Evolutionary conservation across 1,140 invertebrate genomes (phyloP).

Genomic region (Drosophila paulistorum): DNA sequence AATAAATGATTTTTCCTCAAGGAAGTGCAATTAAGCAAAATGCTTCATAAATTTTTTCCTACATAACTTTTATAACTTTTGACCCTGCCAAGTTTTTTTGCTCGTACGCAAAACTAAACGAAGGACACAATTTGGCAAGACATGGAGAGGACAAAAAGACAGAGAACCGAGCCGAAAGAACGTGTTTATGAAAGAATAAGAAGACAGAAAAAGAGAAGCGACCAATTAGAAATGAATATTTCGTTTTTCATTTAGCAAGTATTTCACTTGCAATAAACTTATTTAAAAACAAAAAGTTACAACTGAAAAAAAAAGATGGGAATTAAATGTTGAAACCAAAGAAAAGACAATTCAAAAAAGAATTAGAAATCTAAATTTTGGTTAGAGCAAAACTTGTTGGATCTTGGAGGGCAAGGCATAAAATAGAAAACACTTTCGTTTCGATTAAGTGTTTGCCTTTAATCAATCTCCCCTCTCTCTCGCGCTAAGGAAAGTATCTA

Average conservation of each 20-base stretch:
- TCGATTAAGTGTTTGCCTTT: constrained; percentile 5
- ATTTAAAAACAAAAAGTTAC: background rate
- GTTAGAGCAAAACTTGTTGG: background rate
- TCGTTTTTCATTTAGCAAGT: constrained; percentile 3
- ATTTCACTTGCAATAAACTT: no score
- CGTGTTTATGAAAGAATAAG: background rate
- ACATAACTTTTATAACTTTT: constrained; percentile 60
- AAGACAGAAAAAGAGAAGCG: background rate
- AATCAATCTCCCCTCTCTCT: background rate
- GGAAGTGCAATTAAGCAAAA: constrained; percentile 82
- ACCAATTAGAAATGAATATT: constrained; percentile 10
- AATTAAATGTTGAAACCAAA: no score
- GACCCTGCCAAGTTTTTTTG: constrained; percentile 32
- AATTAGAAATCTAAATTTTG: background rate
- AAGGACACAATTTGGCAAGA: constrained; percentile 24
- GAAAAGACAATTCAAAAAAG: no score
- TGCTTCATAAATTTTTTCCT: constrained; percentile 77
- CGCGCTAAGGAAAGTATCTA: no score
- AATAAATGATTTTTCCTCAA: constrained; percentile 82
- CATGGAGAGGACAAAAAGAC: background rate
- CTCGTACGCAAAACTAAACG: constrained; percentile 13
- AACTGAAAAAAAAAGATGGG: background rate
- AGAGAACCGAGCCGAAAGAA: background rate
- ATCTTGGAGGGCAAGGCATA: no score
- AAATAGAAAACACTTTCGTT: background rate